phyloP scores from a whole-genome alignment of 1,140 invertebrate species.

The Tribolium madens region DNA sequence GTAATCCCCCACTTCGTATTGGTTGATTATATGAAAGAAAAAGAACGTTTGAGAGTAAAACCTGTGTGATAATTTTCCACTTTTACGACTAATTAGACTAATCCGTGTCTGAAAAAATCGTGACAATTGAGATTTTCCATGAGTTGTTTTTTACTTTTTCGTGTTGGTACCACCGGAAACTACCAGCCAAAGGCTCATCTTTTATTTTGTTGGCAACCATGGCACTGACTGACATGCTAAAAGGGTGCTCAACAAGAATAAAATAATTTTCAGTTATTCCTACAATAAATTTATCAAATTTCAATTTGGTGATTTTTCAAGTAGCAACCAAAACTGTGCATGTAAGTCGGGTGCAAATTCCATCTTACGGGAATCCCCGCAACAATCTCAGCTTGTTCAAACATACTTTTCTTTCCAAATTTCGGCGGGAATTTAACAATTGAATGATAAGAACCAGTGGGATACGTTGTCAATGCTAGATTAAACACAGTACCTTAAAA shows the following conservation, averaged over 20 bases:
- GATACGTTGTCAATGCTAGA: slow-evolving; percentile 77
- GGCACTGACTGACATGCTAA: slow-evolving; percentile 75
- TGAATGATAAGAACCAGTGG: slow-evolving; percentile 76
- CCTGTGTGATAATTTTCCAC: slow-evolving; percentile 71
- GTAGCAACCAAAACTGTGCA: slow-evolving; percentile 84
- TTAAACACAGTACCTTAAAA: slow-evolving; percentile 79
- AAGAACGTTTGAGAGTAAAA: slow-evolving; percentile 83
- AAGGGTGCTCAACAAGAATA: slow-evolving; percentile 86
- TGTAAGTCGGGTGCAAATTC: slow-evolving; percentile 83
- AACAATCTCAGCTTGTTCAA: slow-evolving; percentile 77
- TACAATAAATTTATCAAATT: slow-evolving; percentile 73
- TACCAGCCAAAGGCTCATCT: slow-evolving; percentile 73
- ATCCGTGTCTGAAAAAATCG: slow-evolving; percentile 76
- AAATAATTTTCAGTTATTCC: slow-evolving; percentile 86
- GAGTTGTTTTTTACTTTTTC: slow-evolving; percentile 70
- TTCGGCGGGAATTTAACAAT: slow-evolving; percentile 77
- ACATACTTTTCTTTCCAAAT: slow-evolving; percentile 71
- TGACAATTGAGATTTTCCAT: not conserved
- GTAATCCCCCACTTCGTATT: slow-evolving; percentile 80
- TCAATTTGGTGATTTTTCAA: not conserved
- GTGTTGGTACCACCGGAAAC: slow-evolving; percentile 79
- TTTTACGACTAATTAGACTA: slow-evolving; percentile 76
- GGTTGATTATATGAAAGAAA: slow-evolving; percentile 91
- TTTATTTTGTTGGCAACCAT: slow-evolving; percentile 71
- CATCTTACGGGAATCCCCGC: slow-evolving; percentile 79